Percentiles rank a stretch among this genome's conserved stretches.
These are phyloP conservation scores for Xenus cinereus DNA, from an alignment of 2,113 vertebrate species.

Conservation along the genomic window DNA sequence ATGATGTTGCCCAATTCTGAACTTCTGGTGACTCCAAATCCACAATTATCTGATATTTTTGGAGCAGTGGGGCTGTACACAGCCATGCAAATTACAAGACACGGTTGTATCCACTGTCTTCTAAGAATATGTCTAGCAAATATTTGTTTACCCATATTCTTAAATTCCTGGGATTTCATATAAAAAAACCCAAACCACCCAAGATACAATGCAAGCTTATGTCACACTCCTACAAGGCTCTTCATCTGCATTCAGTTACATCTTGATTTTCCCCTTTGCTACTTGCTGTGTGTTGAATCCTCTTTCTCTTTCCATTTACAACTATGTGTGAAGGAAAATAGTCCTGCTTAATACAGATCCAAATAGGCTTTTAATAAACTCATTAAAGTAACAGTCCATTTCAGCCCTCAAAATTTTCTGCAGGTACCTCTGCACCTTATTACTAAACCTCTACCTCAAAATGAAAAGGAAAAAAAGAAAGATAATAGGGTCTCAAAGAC, in stretches of 20 bases:
- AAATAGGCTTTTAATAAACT: background rate
- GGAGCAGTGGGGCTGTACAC: conserved; percentile 13
- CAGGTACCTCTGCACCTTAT: background rate
- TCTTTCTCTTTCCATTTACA: background rate
- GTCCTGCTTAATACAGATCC: background rate
- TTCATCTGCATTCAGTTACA: background rate
- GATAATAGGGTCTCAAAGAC: background rate
- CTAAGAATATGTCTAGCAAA: conserved; percentile 62
- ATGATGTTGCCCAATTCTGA: conserved; percentile 45
- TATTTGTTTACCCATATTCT: conserved; percentile 27
- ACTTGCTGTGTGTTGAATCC: background rate
- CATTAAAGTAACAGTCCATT: background rate
- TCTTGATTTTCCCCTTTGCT: background rate
- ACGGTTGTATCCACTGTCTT: background rate
- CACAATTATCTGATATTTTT: conserved; percentile 74
- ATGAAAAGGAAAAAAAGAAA: background rate
- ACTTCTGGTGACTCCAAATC: conserved; percentile 53
- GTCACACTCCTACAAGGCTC: background rate
- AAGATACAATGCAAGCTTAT: conserved; percentile 10
- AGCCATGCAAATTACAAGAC: conserved; percentile 71
- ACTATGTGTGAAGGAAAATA: background rate
- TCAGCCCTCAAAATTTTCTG: background rate
- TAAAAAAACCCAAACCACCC: background rate
- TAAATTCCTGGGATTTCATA: conserved; percentile 21
- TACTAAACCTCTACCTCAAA: background rate